These are phyloP conservation scores for Siderastrea radians DNA, from an alignment of 92 coral and sea anemone species.

Conservation along the genomic window DNA sequence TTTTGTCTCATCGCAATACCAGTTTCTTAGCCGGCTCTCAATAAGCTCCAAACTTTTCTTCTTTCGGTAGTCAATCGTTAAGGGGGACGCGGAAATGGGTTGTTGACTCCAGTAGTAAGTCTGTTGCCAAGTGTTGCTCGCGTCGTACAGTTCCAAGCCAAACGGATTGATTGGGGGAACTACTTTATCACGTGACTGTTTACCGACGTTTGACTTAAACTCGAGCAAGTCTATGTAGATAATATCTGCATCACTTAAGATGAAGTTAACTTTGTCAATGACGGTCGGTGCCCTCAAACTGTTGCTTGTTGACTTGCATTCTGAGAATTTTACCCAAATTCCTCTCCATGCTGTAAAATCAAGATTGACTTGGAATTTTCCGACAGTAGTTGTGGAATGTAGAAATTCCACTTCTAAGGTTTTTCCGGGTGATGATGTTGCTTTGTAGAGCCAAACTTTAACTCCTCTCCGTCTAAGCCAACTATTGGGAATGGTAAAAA, in stretches of 20 bases:
- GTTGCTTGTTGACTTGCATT: slow-evolving; percentile 15
- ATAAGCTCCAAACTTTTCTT: slow-evolving; percentile 10
- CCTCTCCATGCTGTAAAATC: slow-evolving; percentile 72
- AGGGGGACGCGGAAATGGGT: slow-evolving; percentile 3
- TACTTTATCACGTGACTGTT: slow-evolving; percentile 71
- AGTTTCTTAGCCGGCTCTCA: slow-evolving; percentile 49
- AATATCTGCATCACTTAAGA: slow-evolving; percentile 1
- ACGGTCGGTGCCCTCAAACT: background rate
- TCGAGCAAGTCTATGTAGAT: slow-evolving; percentile 66
- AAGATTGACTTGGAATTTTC: slow-evolving; percentile 21
- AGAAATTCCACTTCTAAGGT: slow-evolving; percentile 5
- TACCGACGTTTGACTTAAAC: slow-evolving; percentile 13
- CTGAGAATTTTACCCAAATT: slow-evolving; percentile 60
- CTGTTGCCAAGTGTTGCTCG: slow-evolving; percentile 55
- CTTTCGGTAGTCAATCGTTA: background rate
- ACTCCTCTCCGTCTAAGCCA: slow-evolving; percentile 53
- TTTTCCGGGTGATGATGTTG: background rate
- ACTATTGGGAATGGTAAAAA: background rate
- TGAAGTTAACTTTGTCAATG: slow-evolving; percentile 19
- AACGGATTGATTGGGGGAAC: slow-evolving; percentile 75
- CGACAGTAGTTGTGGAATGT: background rate
- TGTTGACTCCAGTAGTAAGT: slow-evolving; percentile 69
- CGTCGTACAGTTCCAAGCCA: slow-evolving; percentile 34
- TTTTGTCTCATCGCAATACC: slow-evolving; percentile 46
- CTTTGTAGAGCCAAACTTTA: slow-evolving; percentile 75